These are phyloP conservation scores for Anthonomus grandis DNA, from an alignment of 1,140 invertebrate species.

Conservation along the genomic window DNA sequence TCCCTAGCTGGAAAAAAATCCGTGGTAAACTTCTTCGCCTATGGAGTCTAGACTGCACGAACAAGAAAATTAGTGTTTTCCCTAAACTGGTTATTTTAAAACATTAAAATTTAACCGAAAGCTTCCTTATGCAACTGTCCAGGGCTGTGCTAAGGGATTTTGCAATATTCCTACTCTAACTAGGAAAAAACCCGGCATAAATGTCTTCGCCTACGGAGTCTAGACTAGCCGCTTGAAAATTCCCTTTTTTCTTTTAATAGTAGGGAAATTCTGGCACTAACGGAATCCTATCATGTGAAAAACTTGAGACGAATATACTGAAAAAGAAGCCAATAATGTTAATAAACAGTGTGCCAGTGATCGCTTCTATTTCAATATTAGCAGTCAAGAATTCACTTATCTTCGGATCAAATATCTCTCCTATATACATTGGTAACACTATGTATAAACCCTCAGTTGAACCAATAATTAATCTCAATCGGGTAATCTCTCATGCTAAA, in stretches of 20 bases:
- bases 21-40: too few species aligned
- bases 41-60: too few species aligned
- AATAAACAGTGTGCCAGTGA: constrained; percentile 64
- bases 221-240: constrained; percentile 68
- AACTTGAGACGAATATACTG: constrained; percentile 52
- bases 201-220: too few species aligned
- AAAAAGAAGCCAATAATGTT: constrained; percentile 64
- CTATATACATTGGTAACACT: constrained; percentile 63
- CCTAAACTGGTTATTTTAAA: too few species aligned
- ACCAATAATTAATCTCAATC: constrained; percentile 55
- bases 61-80: too few species aligned
- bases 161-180: too few species aligned
- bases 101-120: too few species aligned
- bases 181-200: too few species aligned
- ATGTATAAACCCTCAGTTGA: constrained; percentile 65
- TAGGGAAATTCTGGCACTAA: constrained; percentile 86
- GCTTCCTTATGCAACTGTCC: too few species aligned
- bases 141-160: too few species aligned
- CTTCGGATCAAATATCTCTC: constrained; percentile 64
- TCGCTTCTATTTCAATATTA: constrained; percentile 36
- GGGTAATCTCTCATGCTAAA: constrained; percentile 37
- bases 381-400: constrained; percentile 49
- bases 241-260: constrained; percentile 76
- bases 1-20: too few species aligned
- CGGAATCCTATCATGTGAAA: constrained; percentile 54